Percentiles rank a stretch among this genome's conserved stretches.
Conservation (phyloP, 2,113 vertebrate genomes). For the Dromiciops gliroides region DNA sequence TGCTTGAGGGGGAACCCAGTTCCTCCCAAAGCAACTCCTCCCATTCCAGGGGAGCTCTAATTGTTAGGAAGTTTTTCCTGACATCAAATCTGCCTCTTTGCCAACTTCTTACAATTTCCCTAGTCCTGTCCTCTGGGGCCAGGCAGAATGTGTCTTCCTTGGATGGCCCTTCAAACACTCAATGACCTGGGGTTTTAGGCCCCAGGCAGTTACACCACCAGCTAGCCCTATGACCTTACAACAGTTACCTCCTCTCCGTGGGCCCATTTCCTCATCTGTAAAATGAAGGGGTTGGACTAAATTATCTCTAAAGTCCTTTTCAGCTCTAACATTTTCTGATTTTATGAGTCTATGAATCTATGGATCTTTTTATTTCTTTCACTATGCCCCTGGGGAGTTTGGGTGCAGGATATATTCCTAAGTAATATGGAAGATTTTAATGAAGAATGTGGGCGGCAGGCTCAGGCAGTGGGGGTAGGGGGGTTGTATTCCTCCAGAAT, state of each 20-base stretch:
- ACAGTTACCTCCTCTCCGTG: not conserved
- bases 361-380: not conserved
- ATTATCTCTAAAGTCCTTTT: not conserved
- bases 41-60: too few relatives aligned
- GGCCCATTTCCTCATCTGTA: not conserved
- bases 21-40: too few relatives aligned
- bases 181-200: not conserved
- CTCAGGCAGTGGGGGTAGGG: not conserved
- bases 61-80: too few relatives aligned
- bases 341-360: not conserved
- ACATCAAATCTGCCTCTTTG: too few relatives aligned
- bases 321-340: not conserved
- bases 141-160: not conserved
- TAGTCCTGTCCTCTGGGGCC: too few relatives aligned
- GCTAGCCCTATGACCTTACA: not conserved
- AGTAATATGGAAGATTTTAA: not conserved
- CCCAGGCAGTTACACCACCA: not conserved
- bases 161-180: not conserved
- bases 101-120: too few relatives aligned
- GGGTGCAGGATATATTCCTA: not conserved
- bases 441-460: not conserved
- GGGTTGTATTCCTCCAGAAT: not conserved
- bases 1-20: too few relatives aligned
- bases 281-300: not conserved
- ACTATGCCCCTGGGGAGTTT: not conserved